Evolutionary conservation across 2,888 invertebrate species (phyloP).

Genomic region (Pachycephus smyrnensis): DNA sequence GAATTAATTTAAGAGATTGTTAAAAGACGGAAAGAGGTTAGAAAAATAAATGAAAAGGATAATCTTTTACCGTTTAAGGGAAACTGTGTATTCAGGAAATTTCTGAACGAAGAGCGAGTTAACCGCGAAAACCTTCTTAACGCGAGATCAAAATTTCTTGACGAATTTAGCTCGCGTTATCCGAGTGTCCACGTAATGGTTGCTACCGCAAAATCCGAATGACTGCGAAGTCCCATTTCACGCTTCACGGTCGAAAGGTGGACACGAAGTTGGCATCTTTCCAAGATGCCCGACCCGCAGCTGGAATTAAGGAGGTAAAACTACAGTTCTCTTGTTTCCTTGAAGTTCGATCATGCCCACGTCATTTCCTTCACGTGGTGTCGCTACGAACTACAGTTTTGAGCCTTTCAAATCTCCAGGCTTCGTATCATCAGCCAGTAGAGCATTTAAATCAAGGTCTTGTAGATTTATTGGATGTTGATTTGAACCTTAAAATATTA

Average conservation of each 20-base stretch:
- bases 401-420: conserved; percentile 40
- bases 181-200: not conserved
- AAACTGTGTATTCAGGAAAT: not conserved
- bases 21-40: not conserved
- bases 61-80: not conserved
- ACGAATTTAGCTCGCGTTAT: not conserved
- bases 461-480: conserved; percentile 56
- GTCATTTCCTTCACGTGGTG: conserved; percentile 30
- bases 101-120: not conserved
- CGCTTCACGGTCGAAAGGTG: not conserved
- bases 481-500: conserved; percentile 51
- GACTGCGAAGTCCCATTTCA: not conserved
- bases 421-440: conserved; percentile 56
- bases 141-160: not conserved
- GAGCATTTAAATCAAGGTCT: conserved; percentile 58
- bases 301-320: conserved; percentile 25
- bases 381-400: conserved; percentile 36
- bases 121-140: not conserved
- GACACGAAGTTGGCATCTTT: conserved; percentile 47
- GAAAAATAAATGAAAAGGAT: not conserved
- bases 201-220: not conserved
- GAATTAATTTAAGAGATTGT: no score
- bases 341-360: conserved; percentile 31
- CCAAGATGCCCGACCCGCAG: conserved; percentile 49
- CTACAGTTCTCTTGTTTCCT: conserved; percentile 29